Evolutionary conservation across 2,888 invertebrate genomes (phyloP), one percentile per base, ranked within the genome.

Genomic region (Nowickia ferox): DNA sequence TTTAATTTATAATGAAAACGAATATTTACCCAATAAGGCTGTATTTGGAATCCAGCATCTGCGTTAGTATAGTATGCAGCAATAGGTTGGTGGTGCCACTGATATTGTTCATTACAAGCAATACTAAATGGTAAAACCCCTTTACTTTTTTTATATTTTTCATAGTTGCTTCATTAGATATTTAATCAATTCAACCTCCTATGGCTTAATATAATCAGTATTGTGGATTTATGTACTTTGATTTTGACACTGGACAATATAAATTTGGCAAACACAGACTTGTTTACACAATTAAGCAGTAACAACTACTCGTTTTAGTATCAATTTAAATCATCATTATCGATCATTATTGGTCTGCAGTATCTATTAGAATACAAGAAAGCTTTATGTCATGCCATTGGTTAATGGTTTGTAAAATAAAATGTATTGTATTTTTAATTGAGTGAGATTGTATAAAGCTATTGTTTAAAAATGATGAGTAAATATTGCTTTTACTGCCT

Each of bases 111-210:
- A 63, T 44, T 22, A 42, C 30, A 65, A 59, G 9, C 53, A 19
- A 40, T 38, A 42, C 8, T 42, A 44, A 51, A 69, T 57, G 13
- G 53, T 15, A 51, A 81, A 76, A 61, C 69, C 75, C 63, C 46
- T 75, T 75, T 69, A 3, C 44, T 17, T 48, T 51, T 68, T 61
- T 2, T 9, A 13, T 9, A 44, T 8, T 63, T 19, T 74, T 22
- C 8, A 4, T 75, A 22, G 55, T 61, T 68, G 61, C 15, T 59
- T 72, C 44, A 83, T 66, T 72, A 44, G 44, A 59, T 66, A 53
- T 76, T 53, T 83, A 86, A 83, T 86, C 82, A 86, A 79, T 79
- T 83, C 13, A 83, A 66, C 75, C 82, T 83, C 82, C 86, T 71
- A 72, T 68, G 82, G 86, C 40, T 83, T 71, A 66, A 63, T 76